Evolutionary conservation across 1,140 invertebrate genomes (phyloP), one percentile per base, ranked within the genome.

Genomic region (Tyrophagus putrescentiae): DNA sequence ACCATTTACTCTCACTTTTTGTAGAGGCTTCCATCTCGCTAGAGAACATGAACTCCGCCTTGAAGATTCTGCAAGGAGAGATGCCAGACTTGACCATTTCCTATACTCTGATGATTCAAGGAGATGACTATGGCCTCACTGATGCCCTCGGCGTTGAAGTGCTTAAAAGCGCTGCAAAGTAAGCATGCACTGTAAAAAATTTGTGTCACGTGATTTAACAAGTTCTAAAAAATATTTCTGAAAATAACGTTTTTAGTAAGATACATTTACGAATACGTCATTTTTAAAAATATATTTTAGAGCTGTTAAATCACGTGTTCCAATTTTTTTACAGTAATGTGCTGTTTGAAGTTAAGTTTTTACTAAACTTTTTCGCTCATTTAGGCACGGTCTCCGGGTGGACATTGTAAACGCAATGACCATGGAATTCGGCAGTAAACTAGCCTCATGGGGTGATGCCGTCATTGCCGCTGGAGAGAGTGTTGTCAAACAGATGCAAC

Each of bases 351-450:
- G n/a, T n/a, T n/a, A n/a, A n/a, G n/a, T n/a, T n/a, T n/a, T n/a
- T n/a, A n/a, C n/a, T n/a, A n/a, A n/a, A n/a, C n/a, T n/a, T n/a
- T n/a, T n/a, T 61, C 23, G 31, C 31, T n/a, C n/a, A n/a, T n/a
- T n/a, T n/a, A n/a, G n/a, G 29, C 60, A 60, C 50, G 64, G 64
- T n/a, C 63, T 68, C 9, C 50, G 61, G 11, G 67, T 68, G n/a
- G 65, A 68, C 32, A 62, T 61, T 45, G 67, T 68, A 16, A 68
- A 68, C 52, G 64, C 65, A 39, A 68, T 68, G 67, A 64, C 65
- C 4, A 68, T 68, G 67, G 66, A 68, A 56, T 68, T 64, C 39
- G 50, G 60, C 16, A 61, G 41, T 0, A 2, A 27, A 7, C 32
- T 9, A 7, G 18, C 41, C 1, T 54, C 62, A 34, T 68, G 64